Evolutionary conservation across 2,888 invertebrate genomes (phyloP).

Genomic region (Sicus ferrugineus): DNA sequence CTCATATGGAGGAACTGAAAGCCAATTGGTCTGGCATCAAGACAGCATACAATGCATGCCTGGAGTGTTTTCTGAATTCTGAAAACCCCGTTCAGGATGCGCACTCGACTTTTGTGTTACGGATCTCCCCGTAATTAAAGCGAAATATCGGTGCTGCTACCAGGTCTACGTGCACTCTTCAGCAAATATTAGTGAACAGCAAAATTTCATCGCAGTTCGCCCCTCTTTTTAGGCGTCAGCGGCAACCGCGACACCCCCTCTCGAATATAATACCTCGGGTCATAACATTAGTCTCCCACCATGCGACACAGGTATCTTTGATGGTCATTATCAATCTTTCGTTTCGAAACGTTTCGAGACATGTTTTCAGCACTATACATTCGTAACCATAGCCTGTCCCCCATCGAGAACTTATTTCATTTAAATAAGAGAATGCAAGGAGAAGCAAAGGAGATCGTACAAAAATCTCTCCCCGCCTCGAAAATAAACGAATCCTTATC

Average conservation of each 20-base stretch:
- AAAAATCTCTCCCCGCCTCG: too few species aligned
- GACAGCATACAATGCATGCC: too few species aligned
- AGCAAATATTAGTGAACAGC: not conserved
- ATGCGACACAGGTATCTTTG: constrained; percentile 24
- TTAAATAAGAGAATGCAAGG: constrained; percentile 11
- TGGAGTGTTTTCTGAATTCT: not conserved
- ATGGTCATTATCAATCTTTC: constrained; percentile 12
- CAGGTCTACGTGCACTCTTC: not conserved
- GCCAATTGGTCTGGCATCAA: not conserved
- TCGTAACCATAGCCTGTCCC: not conserved
- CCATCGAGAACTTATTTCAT: too few species aligned
- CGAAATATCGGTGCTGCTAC: too few species aligned
- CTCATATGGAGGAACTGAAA: not conserved
- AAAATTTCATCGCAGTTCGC: not conserved
- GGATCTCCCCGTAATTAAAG: not conserved
- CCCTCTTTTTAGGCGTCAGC: not conserved
- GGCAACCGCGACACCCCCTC: not conserved
- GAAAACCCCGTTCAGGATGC: not conserved
- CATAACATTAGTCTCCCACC: constrained; percentile 21
- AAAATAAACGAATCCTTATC: too few species aligned
- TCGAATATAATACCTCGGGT: not conserved
- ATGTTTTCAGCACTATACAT: constrained; percentile 23
- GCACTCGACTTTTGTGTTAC: not conserved
- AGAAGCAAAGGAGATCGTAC: too few species aligned
- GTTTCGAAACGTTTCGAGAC: constrained; percentile 22